Evolutionary conservation across 2,888 invertebrate species (phyloP), one percentile per base, ranked within the genome.

Genomic region (Trichopoda pennipes): DNA sequence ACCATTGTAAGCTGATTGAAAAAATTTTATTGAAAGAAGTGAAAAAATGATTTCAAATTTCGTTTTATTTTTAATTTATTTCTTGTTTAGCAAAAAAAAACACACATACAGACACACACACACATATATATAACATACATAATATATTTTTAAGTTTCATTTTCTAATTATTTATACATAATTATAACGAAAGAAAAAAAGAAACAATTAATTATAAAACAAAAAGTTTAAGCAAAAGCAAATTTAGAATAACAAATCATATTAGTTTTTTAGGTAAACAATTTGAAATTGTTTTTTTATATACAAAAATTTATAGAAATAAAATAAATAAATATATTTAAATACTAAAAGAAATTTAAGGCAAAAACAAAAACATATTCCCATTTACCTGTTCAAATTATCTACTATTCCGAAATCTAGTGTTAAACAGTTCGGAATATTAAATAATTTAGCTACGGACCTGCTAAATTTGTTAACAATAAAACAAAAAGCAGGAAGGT

Each of bases 261-360:
- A 51, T 64, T 82, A 75, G 75, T 44, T 75, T 61, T 49, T 53
- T 82, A 82, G 66, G 66, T 56, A 79, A 82, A 75, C 79, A 82
- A 82, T 82, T 82, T 68, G 68, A 82, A 82, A 79, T 82, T 82
- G 75, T 82, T 68, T 70, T 19, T 28, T 28, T 19, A 21, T 53
- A 35, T 53, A 51, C 51, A 66, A 28, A 32, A 61, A 63, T 19
- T 35, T 47, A 60, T 35, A 38, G 12, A 19, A 19, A 60, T 68
- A 60, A 44, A 55, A 60, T 35, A 38, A 38, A 19, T 23, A 60
- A 68, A 60, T 16, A 69, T 56, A 69, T 61, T 60, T 61, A 68
- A 66, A 58, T 44, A 28, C 28, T 28, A 7, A 14, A 44, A 14
- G 14, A 44, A 44, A n/a, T 44, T 12, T 12, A 44, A n/a, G 16